These are phyloP conservation scores for Lasioglossum figueresi DNA, from an alignment of 2,888 invertebrate species.

Conservation along the genomic window DNA sequence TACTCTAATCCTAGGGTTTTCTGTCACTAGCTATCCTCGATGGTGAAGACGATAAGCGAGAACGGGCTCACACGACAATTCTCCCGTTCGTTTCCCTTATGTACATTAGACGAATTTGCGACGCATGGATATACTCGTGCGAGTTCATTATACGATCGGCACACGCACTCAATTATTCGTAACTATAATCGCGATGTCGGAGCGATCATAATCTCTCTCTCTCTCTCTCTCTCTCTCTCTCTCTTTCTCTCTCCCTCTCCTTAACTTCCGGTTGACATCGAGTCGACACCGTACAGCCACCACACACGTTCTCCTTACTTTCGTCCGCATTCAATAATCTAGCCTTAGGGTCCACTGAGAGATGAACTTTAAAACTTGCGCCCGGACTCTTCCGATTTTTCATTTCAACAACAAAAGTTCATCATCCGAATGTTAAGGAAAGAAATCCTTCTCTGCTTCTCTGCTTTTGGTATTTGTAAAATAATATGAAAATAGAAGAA, in stretches of 20 bases:
- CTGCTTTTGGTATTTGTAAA: not conserved
- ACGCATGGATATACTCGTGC: slow-evolving; percentile 44
- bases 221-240: no score
- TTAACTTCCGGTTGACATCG: slow-evolving; percentile 31
- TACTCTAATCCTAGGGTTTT: slow-evolving; percentile 56
- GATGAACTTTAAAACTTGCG: slow-evolving; percentile 21
- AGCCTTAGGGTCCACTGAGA: slow-evolving; percentile 35
- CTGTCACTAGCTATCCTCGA: slow-evolving; percentile 50
- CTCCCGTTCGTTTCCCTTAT: slow-evolving; percentile 25
- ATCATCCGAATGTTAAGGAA: not conserved
- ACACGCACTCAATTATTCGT: slow-evolving; percentile 49
- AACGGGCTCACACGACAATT: slow-evolving; percentile 47
- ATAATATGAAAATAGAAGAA: not conserved
- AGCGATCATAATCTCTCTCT: slow-evolving; percentile 28
- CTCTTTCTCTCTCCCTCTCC: not conserved
- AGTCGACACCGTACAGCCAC: slow-evolving; percentile 24
- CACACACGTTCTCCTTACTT: slow-evolving; percentile 17
- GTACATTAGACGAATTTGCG: slow-evolving; percentile 54
- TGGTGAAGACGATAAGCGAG: slow-evolving; percentile 54
- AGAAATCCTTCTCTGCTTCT: not conserved
- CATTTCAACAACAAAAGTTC: not conserved
- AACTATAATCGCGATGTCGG: slow-evolving; percentile 53
- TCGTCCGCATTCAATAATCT: slow-evolving; percentile 39
- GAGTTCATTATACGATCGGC: slow-evolving; percentile 38
- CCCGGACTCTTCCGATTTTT: slow-evolving; percentile 44